These are phyloP conservation scores for Gobius niger DNA, from an alignment of 2,113 vertebrate species.

Conservation along the genomic window DNA sequence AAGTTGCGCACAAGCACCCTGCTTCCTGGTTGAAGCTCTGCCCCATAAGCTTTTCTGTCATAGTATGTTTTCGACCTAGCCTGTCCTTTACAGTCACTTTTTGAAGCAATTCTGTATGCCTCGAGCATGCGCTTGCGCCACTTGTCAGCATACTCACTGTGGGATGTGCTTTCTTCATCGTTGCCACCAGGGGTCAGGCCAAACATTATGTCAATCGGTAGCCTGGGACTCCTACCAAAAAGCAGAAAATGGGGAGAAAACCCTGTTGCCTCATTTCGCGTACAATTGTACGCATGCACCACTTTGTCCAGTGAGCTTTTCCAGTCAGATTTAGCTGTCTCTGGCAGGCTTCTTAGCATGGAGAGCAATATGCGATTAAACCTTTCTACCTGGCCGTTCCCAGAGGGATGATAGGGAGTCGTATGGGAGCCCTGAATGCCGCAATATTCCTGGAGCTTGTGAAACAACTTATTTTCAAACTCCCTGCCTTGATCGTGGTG, in stretches of 20 bases:
- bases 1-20: no score
- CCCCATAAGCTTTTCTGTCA: neutral
- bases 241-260: no score
- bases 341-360: neutral
- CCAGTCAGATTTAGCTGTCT: neutral
- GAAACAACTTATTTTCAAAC: no score
- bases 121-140: neutral
- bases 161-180: neutral
- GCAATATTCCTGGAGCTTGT: no score
- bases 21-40: neutral
- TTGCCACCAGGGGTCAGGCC: no score
- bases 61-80: neutral
- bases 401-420: slow-evolving; percentile 12
- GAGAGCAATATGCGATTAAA: neutral
- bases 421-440: neutral
- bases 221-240: no score
- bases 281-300: no score
- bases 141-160: neutral
- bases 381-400: slow-evolving; percentile 24
- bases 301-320: no score
- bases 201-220: no score
- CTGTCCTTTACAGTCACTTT: neutral
- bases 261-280: no score
- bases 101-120: neutral
- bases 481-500: no score